Base-by-base conservation (phyloP, 2,113 vertebrate species). In the Nothobranchius kuhntae region DNA sequence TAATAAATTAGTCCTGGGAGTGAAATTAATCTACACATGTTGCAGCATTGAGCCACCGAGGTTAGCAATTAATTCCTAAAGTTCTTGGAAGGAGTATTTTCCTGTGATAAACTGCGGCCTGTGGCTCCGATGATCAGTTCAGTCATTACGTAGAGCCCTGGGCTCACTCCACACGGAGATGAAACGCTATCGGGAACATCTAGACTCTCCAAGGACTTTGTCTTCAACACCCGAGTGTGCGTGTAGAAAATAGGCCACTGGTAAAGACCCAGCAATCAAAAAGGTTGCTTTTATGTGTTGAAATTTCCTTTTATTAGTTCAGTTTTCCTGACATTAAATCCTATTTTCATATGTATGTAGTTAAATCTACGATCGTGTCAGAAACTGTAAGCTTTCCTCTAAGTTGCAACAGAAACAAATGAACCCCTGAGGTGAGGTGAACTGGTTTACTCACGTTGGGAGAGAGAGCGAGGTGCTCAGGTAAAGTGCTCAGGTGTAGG, bases 71-170 rank as follows among this genome's bases (percentile, higher is more conserved):
- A 68, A 71, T 77, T 77, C 62, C 36, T 3, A 54, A 77, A 52
- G 17, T 64, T 84, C 51, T 30, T n/a, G 59, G 35, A 75, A 79
- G 70, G 40, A 62, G 69, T 75, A 75, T 67, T 67, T 40, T 21
- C 1, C 17, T 36, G 47, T 24, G 77, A 75, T 77, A 82, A 84
- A 71, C 36, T 56, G 17, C n/a, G 53, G 68, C 36, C 65, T 26
- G 9, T 46, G 56, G 73, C 55, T 71, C 35, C 46, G 68, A 80
- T 78, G 71, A 80, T 82, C 65, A 71, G 57, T 54, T 72, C 21
- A 24, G 52, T 67, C 63, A 60, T 40, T 17, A 44, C 30, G 45
- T 26, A 21, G 40, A 46, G 17, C 59, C 46, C 1, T 17, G 6
- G 65, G 66, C n/a, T 0, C 56, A 60, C 68, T 81, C 53, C 53